These are phyloP conservation scores for Erpobdella octoculata DNA, from an alignment of 2,888 invertebrate species.

Conservation along the genomic window DNA sequence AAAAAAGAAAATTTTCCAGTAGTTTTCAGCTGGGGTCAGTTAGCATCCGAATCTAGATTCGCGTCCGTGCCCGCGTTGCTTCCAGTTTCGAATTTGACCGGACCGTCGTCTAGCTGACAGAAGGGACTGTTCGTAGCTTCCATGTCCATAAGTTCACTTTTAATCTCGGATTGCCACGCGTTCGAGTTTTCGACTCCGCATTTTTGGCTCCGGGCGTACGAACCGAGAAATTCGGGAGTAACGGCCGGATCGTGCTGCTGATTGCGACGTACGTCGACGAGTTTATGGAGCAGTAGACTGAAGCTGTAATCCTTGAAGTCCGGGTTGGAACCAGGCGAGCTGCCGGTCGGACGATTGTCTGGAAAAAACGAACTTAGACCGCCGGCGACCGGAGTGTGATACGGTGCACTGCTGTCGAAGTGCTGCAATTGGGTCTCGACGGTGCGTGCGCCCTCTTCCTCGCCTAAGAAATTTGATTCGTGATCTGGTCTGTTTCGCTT, in stretches of 20 bases:
- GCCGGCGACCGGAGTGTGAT: background rate
- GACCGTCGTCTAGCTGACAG: no score
- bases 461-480: background rate
- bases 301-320: slow-evolving; percentile 8
- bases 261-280: background rate
- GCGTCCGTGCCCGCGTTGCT: background rate
- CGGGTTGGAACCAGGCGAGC: background rate
- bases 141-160: background rate
- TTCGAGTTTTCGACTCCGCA: no score
- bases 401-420: background rate
- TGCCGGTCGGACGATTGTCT: background rate
- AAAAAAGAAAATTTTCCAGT: no score
- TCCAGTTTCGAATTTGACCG: background rate
- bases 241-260: background rate
- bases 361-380: background rate
- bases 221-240: background rate
- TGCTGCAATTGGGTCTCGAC: background rate
- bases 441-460: background rate
- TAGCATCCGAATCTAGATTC: background rate
- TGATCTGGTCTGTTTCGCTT: background rate
- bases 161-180: background rate
- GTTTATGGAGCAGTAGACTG: slow-evolving; percentile 10
- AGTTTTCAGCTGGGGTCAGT: no score
- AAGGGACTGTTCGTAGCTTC: background rate
- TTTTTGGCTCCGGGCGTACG: background rate